phyloP scores from a whole-genome alignment of 1,140 invertebrate genomes.

The Philotrypesis tridentata region DNA sequence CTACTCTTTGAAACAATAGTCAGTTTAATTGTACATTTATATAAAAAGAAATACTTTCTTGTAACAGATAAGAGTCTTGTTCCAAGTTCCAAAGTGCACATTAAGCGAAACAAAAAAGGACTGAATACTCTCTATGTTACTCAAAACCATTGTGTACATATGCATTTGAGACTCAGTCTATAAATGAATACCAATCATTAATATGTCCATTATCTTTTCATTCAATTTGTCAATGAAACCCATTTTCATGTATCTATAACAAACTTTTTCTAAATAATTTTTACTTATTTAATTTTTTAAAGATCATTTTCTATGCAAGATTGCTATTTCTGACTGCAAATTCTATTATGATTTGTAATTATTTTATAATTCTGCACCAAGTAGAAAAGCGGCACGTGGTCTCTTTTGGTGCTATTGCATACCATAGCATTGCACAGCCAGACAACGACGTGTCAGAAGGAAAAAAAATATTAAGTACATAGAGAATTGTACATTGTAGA shows the following conservation, averaged over 20 bases:
- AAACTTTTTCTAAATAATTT: conserved; percentile 34
- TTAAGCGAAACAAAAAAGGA: conserved; percentile 12
- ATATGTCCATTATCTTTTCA: conserved; percentile 5
- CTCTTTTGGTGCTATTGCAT: conserved; percentile 67
- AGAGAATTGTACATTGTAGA: conserved; percentile 74
- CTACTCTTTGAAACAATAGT: conserved; percentile 31
- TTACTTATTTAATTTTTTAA: conserved; percentile 20
- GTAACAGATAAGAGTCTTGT: conserved; percentile 24
- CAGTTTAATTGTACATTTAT: conserved; percentile 45
- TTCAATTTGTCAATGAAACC: neutral
- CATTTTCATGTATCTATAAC: conserved; percentile 4
- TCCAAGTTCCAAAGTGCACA: conserved; percentile 32
- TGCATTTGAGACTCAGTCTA: conserved; percentile 15
- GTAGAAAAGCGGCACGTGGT: conserved; percentile 38
- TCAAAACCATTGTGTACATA: conserved; percentile 41
- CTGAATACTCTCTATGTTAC: conserved; percentile 4
- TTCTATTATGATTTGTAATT: conserved; percentile 20
- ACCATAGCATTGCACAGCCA: conserved; percentile 73
- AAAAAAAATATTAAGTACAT: conserved; percentile 64
- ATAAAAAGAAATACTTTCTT: conserved; percentile 33
- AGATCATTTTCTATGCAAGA: conserved; percentile 24
- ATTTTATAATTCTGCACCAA: conserved; percentile 41
- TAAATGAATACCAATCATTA: conserved; percentile 9
- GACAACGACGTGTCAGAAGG: conserved; percentile 63
- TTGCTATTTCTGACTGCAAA: conserved; percentile 38